phyloP scores from a whole-genome alignment of 2,797 vertebrate species.

The Bradypodion ventrale region DNA sequence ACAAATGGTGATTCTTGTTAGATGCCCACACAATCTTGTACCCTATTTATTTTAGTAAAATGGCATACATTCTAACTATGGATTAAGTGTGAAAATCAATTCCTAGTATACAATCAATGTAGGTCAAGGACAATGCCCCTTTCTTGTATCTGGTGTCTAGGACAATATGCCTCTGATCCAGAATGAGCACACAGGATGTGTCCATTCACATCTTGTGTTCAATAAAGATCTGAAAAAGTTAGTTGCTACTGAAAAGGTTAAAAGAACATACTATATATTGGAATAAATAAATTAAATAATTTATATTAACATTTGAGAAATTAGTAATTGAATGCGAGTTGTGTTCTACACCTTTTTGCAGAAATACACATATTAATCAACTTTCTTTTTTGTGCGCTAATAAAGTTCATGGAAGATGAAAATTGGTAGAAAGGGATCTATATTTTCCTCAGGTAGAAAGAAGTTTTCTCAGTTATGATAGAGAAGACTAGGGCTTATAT shows the following conservation, averaged over 20 bases:
- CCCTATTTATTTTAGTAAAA: slow-evolving; percentile 3
- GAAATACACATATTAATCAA: neutral
- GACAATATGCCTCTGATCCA: slow-evolving; percentile 6
- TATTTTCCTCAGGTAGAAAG: slow-evolving; percentile 13
- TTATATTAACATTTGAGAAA: neutral
- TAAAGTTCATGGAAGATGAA: neutral
- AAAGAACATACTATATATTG: neutral
- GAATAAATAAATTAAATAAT: neutral
- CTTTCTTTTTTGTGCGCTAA: slow-evolving; percentile 23
- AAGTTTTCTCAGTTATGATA: neutral
- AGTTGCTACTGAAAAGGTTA: slow-evolving; percentile 17
- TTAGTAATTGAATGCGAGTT: neutral
- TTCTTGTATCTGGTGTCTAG: slow-evolving; percentile 9
- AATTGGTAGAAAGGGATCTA: neutral
- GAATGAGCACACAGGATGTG: neutral
- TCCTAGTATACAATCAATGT: neutral
- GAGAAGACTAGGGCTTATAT: neutral
- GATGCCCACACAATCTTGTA: neutral
- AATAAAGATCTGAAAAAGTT: neutral
- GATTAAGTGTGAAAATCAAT: neutral
- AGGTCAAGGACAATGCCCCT: neutral
- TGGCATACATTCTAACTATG: slow-evolving; percentile 15
- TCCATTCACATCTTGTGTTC: neutral
- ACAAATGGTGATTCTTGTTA: neutral
- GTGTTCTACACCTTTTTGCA: neutral